Evolutionary conservation across 1,140 invertebrate genomes (phyloP).

Genomic region (Sitobion miscanthi): DNA sequence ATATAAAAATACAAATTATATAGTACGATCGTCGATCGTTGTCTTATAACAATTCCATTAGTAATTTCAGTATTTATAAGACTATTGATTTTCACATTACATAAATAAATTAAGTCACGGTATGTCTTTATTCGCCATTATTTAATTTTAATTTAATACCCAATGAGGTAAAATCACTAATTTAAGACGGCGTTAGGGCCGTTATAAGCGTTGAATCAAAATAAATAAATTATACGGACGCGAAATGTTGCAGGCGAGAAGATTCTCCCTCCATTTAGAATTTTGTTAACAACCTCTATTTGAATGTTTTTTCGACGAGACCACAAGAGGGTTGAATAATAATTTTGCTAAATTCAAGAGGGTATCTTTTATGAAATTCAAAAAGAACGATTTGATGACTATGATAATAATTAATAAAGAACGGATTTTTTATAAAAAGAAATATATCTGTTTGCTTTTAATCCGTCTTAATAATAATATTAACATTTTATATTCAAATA

Average conservation of each 20-base stretch:
- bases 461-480: not conserved
- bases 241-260: not conserved
- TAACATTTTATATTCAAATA: not conserved
- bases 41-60: too few species aligned
- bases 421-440: not conserved
- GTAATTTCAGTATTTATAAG: too few species aligned
- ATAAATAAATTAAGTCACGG: not conserved
- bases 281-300: conserved; percentile 18
- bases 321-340: not conserved
- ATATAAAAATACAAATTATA: too few species aligned
- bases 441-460: not conserved
- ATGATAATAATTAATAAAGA: conserved; percentile 9
- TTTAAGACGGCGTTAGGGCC: not conserved
- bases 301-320: not conserved
- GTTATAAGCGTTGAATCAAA: not conserved
- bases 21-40: too few species aligned
- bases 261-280: not conserved
- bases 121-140: not conserved
- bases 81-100: too few species aligned
- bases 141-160: not conserved
- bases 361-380: not conserved
- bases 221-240: not conserved
- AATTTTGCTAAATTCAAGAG: not conserved
- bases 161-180: not conserved
- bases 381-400: not conserved